phyloP scores from a whole-genome alignment of 2,888 invertebrate genomes.

The Lasioglossum figueresi region DNA sequence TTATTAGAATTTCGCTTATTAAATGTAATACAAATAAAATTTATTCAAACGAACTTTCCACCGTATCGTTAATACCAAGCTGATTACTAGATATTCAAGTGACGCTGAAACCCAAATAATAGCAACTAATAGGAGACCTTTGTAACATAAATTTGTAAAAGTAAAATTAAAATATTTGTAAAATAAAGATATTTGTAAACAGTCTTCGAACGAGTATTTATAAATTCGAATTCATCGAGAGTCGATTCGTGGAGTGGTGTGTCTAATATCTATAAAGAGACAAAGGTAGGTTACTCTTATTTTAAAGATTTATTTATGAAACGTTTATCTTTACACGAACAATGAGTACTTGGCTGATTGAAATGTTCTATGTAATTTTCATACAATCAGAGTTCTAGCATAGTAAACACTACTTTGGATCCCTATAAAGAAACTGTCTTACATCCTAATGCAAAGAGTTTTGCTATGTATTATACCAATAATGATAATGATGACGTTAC shows the following conservation, averaged over 20 bases:
- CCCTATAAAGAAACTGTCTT: constrained; percentile 75
- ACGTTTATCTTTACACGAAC: constrained; percentile 77
- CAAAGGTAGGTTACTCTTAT: constrained; percentile 51
- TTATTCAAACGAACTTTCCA: constrained; percentile 17
- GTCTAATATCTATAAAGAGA: constrained; percentile 11
- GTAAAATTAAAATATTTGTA: constrained; percentile 47
- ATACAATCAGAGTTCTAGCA: constrained; percentile 67
- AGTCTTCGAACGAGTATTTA: neutral
- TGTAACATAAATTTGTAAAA: constrained; percentile 57
- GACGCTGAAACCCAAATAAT: constrained; percentile 20
- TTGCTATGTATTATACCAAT: constrained; percentile 58
- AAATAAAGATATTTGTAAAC: constrained; percentile 50
- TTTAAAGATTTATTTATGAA: constrained; percentile 80
- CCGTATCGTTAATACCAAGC: constrained; percentile 23
- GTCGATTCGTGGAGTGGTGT: neutral
- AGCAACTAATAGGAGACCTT: constrained; percentile 24
- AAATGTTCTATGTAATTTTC: constrained; percentile 62
- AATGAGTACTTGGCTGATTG: constrained; percentile 71
- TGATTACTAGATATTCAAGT: constrained; percentile 28
- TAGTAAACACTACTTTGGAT: constrained; percentile 65
- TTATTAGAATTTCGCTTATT: constrained; percentile 46
- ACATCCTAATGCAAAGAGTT: constrained; percentile 74
- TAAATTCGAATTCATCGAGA: neutral
- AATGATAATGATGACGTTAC: constrained; percentile 63
- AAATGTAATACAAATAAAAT: constrained; percentile 26